phyloP scores from a whole-genome alignment of 2,888 invertebrate genomes.

The Terebella lapidaria region DNA sequence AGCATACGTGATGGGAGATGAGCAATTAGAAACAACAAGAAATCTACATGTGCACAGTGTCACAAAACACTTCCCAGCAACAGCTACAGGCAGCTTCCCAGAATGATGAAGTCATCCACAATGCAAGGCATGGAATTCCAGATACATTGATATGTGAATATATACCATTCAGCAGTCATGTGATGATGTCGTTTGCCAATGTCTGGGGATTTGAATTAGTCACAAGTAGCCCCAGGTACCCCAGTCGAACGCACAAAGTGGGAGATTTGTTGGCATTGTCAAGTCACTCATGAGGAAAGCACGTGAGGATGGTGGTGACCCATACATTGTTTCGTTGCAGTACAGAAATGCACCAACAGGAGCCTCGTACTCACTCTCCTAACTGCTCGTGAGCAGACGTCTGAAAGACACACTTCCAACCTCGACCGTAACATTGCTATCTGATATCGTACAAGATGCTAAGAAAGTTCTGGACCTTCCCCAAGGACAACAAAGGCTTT shows the following conservation, averaged over 20 bases:
- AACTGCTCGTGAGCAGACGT: constrained; percentile 22
- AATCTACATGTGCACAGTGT: no score
- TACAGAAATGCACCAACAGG: constrained; percentile 23
- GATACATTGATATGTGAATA: constrained; percentile 21
- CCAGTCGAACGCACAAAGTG: constrained; percentile 21
- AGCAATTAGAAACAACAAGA: no score
- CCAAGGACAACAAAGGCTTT: no score
- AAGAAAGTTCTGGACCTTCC: no score
- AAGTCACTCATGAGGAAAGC: constrained; percentile 21
- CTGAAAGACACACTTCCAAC: constrained; percentile 15
- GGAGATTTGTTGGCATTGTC: constrained; percentile 16
- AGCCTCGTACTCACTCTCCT: constrained; percentile 18
- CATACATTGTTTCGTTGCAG: constrained; percentile 20
- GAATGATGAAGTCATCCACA: constrained; percentile 8
- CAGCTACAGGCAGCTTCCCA: constrained; percentile 6
- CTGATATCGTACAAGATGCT: no score
- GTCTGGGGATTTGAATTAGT: constrained; percentile 12
- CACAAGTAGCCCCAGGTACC: constrained; percentile 14
- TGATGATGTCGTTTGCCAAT: constrained; percentile 12
- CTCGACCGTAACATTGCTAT: no score
- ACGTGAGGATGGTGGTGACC: constrained; percentile 14
- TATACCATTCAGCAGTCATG: constrained; percentile 21
- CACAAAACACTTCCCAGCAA: no score
- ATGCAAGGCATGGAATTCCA: constrained; percentile 22
- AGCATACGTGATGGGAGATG: no score